Evolutionary conservation across 1,140 invertebrate genomes (phyloP).

Genomic region (Temnothorax curvispinosus): DNA sequence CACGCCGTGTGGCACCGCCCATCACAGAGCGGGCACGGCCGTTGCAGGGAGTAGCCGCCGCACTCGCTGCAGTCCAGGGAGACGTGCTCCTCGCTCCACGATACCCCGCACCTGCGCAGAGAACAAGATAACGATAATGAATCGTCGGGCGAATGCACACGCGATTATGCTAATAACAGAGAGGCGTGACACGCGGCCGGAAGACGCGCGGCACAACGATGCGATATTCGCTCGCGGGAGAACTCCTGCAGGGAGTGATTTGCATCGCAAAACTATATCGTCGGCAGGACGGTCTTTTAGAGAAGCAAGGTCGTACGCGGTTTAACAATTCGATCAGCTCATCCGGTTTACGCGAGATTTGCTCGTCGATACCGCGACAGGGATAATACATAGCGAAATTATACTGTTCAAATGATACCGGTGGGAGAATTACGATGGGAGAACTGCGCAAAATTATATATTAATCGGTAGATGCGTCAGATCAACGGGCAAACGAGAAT

Average conservation of each 20-base stretch:
- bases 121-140: slow-evolving; percentile 13
- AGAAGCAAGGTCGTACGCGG: neutral
- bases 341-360: neutral
- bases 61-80: slow-evolving; percentile 93
- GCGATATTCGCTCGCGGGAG: neutral
- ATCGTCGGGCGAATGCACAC: neutral
- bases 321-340: neutral
- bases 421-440: neutral
- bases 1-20: slow-evolving; percentile 91
- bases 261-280: neutral
- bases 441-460: neutral
- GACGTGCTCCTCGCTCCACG: slow-evolving; percentile 93
- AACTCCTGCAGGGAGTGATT: too few relatives aligned
- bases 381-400: neutral
- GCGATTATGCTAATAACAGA: neutral
- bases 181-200: neutral
- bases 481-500: neutral
- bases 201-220: neutral
- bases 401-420: neutral
- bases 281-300: neutral
- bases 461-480: neutral
- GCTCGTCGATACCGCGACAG: neutral
- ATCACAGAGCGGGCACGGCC: slow-evolving; percentile 92
- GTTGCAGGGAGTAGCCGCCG: slow-evolving; percentile 91
- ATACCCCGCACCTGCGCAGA: slow-evolving; percentile 90